A percentile compares a stretch with the other conserved stretches of the same genome.
phyloP scores from a whole-genome alignment of 2,797 vertebrate species.

The Danio albolineatus region DNA sequence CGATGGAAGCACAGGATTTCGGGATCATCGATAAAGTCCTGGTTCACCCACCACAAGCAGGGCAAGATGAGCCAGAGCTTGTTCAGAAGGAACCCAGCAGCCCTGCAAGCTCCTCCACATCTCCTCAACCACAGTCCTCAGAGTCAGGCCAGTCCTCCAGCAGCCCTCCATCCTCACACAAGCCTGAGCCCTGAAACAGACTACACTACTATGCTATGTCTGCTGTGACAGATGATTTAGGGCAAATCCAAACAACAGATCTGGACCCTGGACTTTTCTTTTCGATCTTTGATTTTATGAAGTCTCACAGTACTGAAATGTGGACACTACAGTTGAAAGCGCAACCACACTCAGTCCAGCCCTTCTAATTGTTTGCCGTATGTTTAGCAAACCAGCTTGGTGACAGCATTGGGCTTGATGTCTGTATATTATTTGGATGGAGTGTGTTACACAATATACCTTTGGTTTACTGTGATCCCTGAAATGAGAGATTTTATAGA shows the following conservation, averaged over 20 bases:
- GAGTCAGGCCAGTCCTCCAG: constrained; percentile 59
- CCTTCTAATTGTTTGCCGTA: not conserved
- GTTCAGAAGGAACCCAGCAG: constrained; percentile 82
- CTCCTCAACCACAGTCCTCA: constrained; percentile 51
- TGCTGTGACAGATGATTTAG: not conserved
- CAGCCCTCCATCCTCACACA: constrained; percentile 72
- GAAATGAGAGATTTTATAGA: constrained; percentile 9
- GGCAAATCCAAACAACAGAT: not conserved
- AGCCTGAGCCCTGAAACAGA: constrained; percentile 75
- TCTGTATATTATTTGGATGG: not conserved
- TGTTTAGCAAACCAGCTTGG: constrained; percentile 1
- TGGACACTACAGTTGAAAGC: constrained; percentile 11
- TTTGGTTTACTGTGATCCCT: constrained; percentile 12
- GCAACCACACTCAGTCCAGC: not conserved
- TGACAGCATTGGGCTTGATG: not conserved
- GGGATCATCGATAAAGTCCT: constrained; percentile 91
- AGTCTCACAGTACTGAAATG: not conserved
- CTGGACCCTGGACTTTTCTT: constrained; percentile 25
- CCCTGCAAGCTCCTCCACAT: constrained; percentile 61
- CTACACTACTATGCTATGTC: not conserved
- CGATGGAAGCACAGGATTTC: constrained; percentile 93
- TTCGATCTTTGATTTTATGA: constrained; percentile 19
- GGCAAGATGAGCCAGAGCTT: constrained; percentile 89
- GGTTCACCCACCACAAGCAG: constrained; percentile 89
- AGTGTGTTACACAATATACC: constrained; percentile 7